Base-by-base conservation (phyloP, 2,888 invertebrate genomes). In the Lasioglossum malachurum region DNA sequence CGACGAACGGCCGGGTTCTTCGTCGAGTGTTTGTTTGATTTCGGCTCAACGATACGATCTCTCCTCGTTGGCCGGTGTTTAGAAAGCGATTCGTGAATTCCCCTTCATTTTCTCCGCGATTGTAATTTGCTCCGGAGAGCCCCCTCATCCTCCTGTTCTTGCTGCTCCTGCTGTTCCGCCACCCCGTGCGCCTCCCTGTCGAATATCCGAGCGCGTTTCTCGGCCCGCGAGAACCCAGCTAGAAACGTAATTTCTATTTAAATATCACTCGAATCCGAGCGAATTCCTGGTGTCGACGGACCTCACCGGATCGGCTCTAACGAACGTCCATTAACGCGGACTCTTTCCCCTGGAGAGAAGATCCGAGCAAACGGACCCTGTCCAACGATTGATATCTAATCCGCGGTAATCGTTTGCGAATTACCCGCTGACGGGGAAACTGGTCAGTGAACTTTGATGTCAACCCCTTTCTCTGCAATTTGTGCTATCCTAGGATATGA, bases 51-150 rank as follows among this genome's bases (percentile, higher is more conserved):
- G 82, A 84, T 77, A 78, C 74, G 76, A 80, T 82, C 80, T 87
- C 77, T 69, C 73, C 64, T 64, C 67, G 67, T 69, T 31, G 69
- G 69, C 69, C 80, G 67, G 82, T 89, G 89, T 88, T 89, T 89
- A 90, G 89, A 91, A 87, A 90, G 87, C 91, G 91, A 89, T 78
- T 91, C 88, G 82, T 77, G 72, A 74, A 82, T 84, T 73, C 81
- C 82, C 84, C 76, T 83, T 79, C 80, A 74, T 83, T 88, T 87
- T 87, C 88, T 75, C 83, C 78, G 49, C 49, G 75, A 81, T 75
- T 69, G 49, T 79, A 80, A 67, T 64, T 69, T 75, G 78, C 78
- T 82, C 31, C 31, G 41, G 49, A 78, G 75, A 72, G 80, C 31
- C 14, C 27, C 64, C 64, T 31, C 64, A 16, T 16, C 35, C 67